Evolutionary conservation across 1,140 invertebrate species (phyloP).

Genomic region (Piezodorus guildinii): DNA sequence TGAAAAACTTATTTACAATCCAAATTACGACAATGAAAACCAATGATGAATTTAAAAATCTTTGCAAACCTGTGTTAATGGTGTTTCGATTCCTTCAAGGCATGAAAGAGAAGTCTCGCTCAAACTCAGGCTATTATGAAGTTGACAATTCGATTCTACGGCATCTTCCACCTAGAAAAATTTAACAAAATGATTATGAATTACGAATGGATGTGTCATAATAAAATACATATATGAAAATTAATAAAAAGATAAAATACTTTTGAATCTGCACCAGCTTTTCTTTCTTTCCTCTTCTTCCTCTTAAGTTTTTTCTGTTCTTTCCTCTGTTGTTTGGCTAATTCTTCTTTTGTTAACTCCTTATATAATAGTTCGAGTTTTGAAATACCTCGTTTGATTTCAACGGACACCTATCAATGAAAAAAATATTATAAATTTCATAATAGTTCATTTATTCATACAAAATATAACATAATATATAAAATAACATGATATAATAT

Average conservation of each 20-base stretch:
- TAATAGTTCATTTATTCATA: no score
- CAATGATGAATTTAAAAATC: no score
- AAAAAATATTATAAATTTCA: background rate
- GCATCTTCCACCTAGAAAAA: no score
- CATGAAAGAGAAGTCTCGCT: slow-evolving; percentile 4
- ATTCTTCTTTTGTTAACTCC: slow-evolving; percentile 71
- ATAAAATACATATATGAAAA: no score
- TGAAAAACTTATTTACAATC: no score
- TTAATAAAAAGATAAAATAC: background rate
- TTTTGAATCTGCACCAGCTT: slow-evolving; percentile 42
- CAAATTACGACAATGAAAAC: no score
- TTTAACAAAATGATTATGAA: no score
- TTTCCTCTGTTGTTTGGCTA: slow-evolving; percentile 65
- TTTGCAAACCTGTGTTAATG: background rate
- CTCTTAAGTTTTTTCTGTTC: slow-evolving; percentile 77
- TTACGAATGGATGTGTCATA: no score
- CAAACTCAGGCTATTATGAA: slow-evolving; percentile 3
- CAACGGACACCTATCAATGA: slow-evolving; percentile 57
- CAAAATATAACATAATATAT: no score
- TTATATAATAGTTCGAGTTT: slow-evolving; percentile 72
- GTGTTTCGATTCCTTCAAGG: background rate
- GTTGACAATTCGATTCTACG: slow-evolving; percentile 31
- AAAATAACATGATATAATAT: no score
- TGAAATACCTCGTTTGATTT: slow-evolving; percentile 75
- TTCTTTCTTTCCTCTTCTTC: slow-evolving; percentile 65